Evolutionary conservation across 2,888 invertebrate species (phyloP), one percentile per base, ranked within the genome.

Genomic region (Dryocosmus kuriphilus): DNA sequence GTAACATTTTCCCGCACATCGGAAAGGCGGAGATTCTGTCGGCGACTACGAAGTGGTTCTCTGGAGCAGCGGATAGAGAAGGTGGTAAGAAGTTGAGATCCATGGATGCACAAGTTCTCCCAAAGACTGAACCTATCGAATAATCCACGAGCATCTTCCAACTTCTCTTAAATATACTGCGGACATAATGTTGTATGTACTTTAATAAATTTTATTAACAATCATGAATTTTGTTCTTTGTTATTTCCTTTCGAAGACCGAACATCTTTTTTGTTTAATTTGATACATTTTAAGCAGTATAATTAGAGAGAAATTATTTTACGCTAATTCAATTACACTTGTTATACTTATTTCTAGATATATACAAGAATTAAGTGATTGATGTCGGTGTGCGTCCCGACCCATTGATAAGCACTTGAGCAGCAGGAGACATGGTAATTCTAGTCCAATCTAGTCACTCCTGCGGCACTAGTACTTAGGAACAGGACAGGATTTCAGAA

Each of bases 401-500:
- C 92, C 93, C 93, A 94, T 96, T 96, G 96, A 96, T 96, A 96
- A 96, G 96, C 96, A 96, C 96, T 96, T 95, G 96, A 95, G 96
- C 96, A 96, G 96, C 96, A 96, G 96, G 96, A 96, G 96, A 95
- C 92, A 92, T 90, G 89, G 90, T 86, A 88, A 89, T 87, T 88
- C 85, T 87, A 88, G 86, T 85, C 89, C 89, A 91, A 92, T 89
- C 90, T 92, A 93, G 93, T 94, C 94, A 95, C 96, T 96, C 96
- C 96, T 96, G 96, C 96, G 96, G 96, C 96, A 96, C 96, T 96
- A 96, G 96, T 96, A 96, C 96, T 96, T 96, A 96, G 96, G 94
- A 96, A 96, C 95, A 96, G 94, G 95, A 93, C 94, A 93, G 93
- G 92, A 89, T 87, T 83, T 82, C 75, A 61, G 67, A 63, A 27